Evolutionary conservation across 2,888 invertebrate genomes (phyloP).

Genomic region (Candidula unifasciata): DNA sequence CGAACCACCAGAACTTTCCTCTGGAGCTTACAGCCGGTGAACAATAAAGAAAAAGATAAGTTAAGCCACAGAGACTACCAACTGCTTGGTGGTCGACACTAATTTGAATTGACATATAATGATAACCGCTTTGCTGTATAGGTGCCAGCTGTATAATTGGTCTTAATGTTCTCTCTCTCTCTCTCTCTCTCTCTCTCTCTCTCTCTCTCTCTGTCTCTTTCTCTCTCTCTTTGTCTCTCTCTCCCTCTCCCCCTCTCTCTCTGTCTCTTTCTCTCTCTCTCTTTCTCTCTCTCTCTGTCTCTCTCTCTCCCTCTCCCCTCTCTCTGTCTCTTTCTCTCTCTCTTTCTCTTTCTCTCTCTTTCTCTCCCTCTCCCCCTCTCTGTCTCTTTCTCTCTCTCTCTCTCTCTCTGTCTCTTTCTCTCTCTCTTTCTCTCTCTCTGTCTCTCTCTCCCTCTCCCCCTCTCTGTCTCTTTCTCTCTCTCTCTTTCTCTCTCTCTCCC

Average conservation of each 20-base stretch:
- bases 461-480: slow-evolving; percentile 35
- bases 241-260: not conserved
- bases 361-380: not conserved
- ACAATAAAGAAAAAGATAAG: too few species aligned
- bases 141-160: too few species aligned
- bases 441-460: slow-evolving; percentile 15
- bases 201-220: not conserved
- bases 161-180: not conserved
- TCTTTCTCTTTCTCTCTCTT: not conserved
- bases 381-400: slow-evolving; percentile 22
- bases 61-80: too few species aligned
- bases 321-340: too few species aligned
- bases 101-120: too few species aligned
- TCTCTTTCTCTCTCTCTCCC: slow-evolving; percentile 25
- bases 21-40: too few species aligned
- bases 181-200: not conserved
- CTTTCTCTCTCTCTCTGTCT: not conserved
- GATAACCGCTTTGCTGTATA: too few species aligned
- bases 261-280: not conserved
- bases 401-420: slow-evolving; percentile 29
- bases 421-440: slow-evolving; percentile 32
- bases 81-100: too few species aligned
- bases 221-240: too few species aligned
- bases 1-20: too few species aligned
- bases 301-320: too few species aligned